Percentiles rank a stretch among this genome's conserved stretches.
phyloP scores from a whole-genome alignment of 2,797 vertebrate species.

The Leptatherina wallacei region DNA sequence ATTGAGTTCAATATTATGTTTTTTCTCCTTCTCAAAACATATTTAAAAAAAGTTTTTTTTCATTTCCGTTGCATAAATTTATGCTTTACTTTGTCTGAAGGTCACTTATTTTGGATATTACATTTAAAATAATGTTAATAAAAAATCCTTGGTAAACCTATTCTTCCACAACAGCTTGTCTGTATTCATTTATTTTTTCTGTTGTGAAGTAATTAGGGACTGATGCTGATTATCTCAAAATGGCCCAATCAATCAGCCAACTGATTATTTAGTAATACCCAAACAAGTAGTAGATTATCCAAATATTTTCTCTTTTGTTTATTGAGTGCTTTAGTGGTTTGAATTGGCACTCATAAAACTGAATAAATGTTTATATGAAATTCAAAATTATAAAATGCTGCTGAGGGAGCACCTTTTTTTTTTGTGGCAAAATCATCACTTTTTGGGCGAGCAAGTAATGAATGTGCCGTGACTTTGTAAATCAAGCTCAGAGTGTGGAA shows the following conservation, averaged over 20 bases:
- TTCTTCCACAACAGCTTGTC: background rate
- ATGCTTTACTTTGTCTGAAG: background rate
- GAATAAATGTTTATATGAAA: background rate
- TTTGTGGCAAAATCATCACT: slow-evolving; percentile 25
- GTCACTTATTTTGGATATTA: background rate
- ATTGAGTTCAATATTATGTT: background rate
- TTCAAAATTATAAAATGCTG: slow-evolving; percentile 12
- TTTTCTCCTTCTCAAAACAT: no score
- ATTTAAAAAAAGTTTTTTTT: no score
- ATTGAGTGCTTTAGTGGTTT: background rate
- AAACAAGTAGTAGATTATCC: background rate
- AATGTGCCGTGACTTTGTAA: slow-evolving; percentile 53
- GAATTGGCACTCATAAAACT: background rate
- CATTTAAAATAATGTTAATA: background rate
- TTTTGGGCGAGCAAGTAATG: slow-evolving; percentile 26
- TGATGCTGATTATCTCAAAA: slow-evolving; percentile 1
- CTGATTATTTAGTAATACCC: background rate
- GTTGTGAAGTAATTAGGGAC: background rate
- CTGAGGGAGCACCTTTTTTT: background rate
- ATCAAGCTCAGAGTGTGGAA: slow-evolving; percentile 57
- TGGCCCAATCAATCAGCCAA: background rate
- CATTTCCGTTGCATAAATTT: background rate
- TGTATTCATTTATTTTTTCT: background rate
- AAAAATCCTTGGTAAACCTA: background rate
- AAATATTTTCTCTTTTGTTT: background rate